Evolutionary conservation across 1,140 invertebrate species (phyloP), one percentile per base, ranked within the genome.

Genomic region (Mamestra configurata): DNA sequence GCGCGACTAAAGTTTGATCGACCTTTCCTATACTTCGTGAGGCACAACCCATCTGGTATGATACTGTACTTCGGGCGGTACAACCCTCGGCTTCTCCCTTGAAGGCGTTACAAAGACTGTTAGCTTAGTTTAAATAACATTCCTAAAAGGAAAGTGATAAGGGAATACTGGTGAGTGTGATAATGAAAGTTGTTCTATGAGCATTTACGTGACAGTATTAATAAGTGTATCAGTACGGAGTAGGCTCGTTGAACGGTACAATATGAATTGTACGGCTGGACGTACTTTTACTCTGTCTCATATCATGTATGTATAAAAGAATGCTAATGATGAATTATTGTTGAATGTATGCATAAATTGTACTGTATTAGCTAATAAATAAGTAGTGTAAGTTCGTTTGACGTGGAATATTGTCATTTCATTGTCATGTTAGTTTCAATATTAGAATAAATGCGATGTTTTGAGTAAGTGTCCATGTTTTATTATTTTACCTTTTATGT

Each of bases 21-120:
- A 87, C 98, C 98, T 0, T 98, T 98, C 95, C 94, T 98, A 4
- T 98, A 97, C 89, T 97, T 98, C 81, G 97, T 98, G 13, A 96
- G 98, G 87, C 98, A 98, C 89, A 98, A 98, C 92, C 98, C 98
- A 2, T 97, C 97, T 7, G 98, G 98, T 79, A 96, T 98, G 93
- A 98, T 98, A 84, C 94, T 98, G 46, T 97, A 98, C 87, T 97
- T 98, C 95, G 98, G 98, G 57, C 95, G 97, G 87, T 98, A 98
- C 92, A 98, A 98, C 92, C 98, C 97, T 13, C 96, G 97, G 93
- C 95, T 98, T 86, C 89, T 98, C 89, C 97, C 97, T 80, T 97
- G 88, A 95, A 92, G 82, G 31, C 71, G 46, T 84, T 77, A 87
- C 72, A 88, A 92, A 93, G 92, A 94, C 93, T 95, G 92, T 88